Conservation (phyloP, 2,888 invertebrate genomes). For the Drosophila algonquin region DNA sequence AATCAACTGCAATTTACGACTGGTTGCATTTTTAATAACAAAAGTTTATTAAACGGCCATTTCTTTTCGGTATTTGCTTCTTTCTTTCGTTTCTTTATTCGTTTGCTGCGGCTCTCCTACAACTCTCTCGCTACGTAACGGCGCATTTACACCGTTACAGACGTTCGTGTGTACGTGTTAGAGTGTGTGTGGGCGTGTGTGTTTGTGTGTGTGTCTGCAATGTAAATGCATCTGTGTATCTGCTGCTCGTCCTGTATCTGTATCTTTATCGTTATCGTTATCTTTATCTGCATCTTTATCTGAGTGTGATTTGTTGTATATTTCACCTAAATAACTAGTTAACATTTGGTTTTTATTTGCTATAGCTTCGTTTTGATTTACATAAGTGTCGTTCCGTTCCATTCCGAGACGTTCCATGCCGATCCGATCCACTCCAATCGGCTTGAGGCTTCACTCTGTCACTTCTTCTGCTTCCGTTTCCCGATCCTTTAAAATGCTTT, state of each 20-base stretch:
- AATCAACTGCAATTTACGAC: slow-evolving; percentile 58
- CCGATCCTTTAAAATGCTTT: slow-evolving; percentile 58
- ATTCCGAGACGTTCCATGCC: slow-evolving; percentile 17
- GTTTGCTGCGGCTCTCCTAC: slow-evolving; percentile 67
- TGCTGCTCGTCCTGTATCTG: slow-evolving; percentile 35
- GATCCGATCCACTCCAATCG: slow-evolving; percentile 35
- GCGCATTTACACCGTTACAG: slow-evolving; percentile 40
- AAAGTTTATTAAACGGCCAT: slow-evolving; percentile 68
- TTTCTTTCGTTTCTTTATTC: slow-evolving; percentile 30
- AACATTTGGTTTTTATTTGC: slow-evolving; percentile 79
- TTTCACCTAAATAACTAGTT: slow-evolving; percentile 84
- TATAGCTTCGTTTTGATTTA: slow-evolving; percentile 71
- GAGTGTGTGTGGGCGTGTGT: slow-evolving; percentile 19
- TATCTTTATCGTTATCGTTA: slow-evolving; percentile 15
- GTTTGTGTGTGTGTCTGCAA: slow-evolving; percentile 10
- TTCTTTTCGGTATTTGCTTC: slow-evolving; percentile 32
- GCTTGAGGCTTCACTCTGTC: slow-evolving; percentile 8
- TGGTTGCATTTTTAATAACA: slow-evolving; percentile 56
- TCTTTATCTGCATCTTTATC: slow-evolving; percentile 43
- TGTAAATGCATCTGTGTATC: slow-evolving; percentile 44
- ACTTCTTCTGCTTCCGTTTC: slow-evolving; percentile 47
- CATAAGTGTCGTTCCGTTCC: slow-evolving; percentile 54
- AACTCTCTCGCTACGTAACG: slow-evolving; percentile 64
- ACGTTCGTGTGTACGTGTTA: slow-evolving; percentile 52
- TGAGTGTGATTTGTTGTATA: slow-evolving; percentile 80